These are phyloP conservation scores for Chaetophractus vellerosus DNA, from an alignment of 2,797 vertebrate species.

Conservation along the genomic window DNA sequence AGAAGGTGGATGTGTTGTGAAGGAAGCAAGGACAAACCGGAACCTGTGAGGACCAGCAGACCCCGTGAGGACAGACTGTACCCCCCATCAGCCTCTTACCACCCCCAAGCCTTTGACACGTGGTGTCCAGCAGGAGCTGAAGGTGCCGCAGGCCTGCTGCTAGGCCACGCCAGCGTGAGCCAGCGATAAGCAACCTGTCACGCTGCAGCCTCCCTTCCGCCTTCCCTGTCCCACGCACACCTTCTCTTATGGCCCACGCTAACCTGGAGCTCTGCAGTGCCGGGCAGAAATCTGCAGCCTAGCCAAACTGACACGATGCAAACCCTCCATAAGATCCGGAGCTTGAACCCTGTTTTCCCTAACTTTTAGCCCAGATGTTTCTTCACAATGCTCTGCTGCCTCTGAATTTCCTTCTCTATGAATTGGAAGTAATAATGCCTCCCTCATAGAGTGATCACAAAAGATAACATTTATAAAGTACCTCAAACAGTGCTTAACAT, in stretches of 20 bases:
- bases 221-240: neutral
- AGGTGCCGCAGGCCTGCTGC: neutral
- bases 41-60: neutral
- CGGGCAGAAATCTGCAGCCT: neutral
- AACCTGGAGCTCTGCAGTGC: neutral
- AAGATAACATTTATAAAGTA: neutral
- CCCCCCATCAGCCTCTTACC: neutral
- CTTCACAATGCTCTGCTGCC: neutral
- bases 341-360: neutral
- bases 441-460: neutral
- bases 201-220: neutral
- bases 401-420: neutral
- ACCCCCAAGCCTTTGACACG: neutral
- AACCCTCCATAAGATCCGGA: neutral
- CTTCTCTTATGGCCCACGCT: neutral
- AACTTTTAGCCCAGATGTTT: neutral
- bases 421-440: neutral
- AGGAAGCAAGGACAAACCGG: neutral
- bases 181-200: accelerated
- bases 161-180: no score
- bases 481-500: neutral
- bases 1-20: neutral
- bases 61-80: neutral
- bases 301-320: neutral
- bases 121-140: neutral